Conservation (phyloP, 2,797 vertebrate species). For the Macrochelys suwanniensis region DNA sequence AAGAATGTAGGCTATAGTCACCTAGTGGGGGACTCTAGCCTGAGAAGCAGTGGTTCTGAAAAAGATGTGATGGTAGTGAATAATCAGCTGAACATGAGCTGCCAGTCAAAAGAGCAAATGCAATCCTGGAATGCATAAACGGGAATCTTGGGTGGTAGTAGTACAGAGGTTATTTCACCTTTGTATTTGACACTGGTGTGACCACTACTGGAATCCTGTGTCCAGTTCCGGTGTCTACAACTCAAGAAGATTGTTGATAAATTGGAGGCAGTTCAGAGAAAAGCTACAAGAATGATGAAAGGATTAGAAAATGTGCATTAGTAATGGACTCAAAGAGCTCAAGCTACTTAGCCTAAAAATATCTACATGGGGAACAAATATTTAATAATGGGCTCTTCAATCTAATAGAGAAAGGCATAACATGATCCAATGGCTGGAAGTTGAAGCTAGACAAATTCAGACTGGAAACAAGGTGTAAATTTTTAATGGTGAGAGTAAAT, state of each 20-base stretch:
- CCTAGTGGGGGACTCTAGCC: not conserved
- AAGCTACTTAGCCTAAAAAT: too few species aligned
- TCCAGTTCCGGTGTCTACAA: too few species aligned
- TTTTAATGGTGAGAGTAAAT: not conserved
- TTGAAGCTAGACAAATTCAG: not conserved
- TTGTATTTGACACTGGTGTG: too few species aligned
- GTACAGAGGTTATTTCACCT: not conserved
- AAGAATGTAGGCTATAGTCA: not conserved
- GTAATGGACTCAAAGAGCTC: too few species aligned
- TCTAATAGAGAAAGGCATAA: not conserved
- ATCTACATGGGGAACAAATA: too few species aligned
- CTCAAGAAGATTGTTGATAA: too few species aligned
- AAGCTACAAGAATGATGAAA: too few species aligned
- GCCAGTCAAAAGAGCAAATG: not conserved
- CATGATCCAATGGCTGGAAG: not conserved
- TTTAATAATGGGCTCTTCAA: not conserved
- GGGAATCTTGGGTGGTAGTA: too few species aligned
- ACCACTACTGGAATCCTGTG: too few species aligned
- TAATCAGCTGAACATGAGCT: not conserved
- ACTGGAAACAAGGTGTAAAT: not conserved
- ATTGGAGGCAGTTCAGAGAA: too few species aligned
- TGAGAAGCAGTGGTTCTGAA: not conserved
- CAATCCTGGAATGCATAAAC: not conserved
- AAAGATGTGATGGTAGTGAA: not conserved
- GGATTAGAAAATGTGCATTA: too few species aligned